Conservation (phyloP, 2,888 invertebrate genomes). For the Noctua janthina region DNA sequence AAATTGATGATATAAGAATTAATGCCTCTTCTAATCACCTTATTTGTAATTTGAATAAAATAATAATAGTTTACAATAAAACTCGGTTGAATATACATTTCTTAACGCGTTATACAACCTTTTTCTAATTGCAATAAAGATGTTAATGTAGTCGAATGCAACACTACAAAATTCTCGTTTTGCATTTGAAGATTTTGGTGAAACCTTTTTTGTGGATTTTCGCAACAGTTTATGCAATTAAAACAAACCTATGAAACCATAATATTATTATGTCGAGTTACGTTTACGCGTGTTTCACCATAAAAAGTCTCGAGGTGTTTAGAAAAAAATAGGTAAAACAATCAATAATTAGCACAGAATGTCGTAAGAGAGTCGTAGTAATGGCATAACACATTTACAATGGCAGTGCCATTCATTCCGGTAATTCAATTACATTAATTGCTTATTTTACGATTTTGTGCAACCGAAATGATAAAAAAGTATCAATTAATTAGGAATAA, state of each 20-base stretch:
- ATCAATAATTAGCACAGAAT: no score
- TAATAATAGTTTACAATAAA: not conserved
- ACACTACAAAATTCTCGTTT: not conserved
- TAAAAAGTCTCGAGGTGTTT: no score
- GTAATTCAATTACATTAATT: not conserved
- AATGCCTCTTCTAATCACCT: not conserved
- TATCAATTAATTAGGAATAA: not conserved
- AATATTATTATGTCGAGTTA: no score
- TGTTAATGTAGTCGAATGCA: not conserved
- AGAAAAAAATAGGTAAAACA: no score
- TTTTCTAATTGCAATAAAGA: not conserved
- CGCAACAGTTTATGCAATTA: not conserved
- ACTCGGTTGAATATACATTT: not conserved
- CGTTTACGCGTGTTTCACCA: no score
- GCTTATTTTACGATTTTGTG: no score
- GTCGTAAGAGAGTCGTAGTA: not conserved
- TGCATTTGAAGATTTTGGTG: not conserved
- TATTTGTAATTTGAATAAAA: not conserved
- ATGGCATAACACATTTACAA: not conserved
- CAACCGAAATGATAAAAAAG: not conserved
- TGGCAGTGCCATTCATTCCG: not conserved
- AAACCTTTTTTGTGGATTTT: not conserved
- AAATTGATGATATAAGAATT: not conserved
- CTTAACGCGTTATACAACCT: no score
- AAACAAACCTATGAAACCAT: not conserved